Evolutionary conservation across 2,113 vertebrate species (phyloP).

Genomic region (Raja brachyura): DNA sequence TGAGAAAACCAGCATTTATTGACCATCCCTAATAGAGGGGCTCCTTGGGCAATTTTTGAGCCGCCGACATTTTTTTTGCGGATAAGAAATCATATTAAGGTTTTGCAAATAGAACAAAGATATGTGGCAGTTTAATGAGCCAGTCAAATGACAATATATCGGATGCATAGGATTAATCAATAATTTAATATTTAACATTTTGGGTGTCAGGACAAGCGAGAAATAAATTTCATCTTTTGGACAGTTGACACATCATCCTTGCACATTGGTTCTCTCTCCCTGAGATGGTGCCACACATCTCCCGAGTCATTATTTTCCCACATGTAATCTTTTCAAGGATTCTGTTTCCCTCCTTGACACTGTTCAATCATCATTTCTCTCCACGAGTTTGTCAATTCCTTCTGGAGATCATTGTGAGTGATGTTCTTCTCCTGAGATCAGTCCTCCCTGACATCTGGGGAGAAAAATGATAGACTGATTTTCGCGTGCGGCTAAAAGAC

Average conservation of each 20-base stretch:
- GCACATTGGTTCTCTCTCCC: background rate
- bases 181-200: background rate
- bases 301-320: background rate
- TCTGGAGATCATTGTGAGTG: conserved; percentile 21
- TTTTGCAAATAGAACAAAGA: background rate
- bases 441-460: background rate
- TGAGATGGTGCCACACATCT: background rate
- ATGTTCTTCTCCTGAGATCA: conserved; percentile 19
- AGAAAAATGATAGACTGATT: conserved; percentile 5
- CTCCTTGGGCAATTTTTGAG: no score
- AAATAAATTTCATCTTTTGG: background rate
- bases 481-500: background rate
- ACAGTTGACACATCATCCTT: background rate
- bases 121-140: background rate
- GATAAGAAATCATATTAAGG: background rate
- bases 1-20: no score
- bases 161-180: background rate
- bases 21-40: no score
- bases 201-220: conserved; percentile 1
- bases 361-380: conserved; percentile 22
- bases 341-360: background rate
- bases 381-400: background rate
- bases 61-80: no score
- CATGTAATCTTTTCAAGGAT: background rate
- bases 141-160: background rate